Evolutionary conservation across 2,888 invertebrate species (phyloP), one percentile per base, ranked within the genome.

Genomic region (Masnerella sp.): DNA sequence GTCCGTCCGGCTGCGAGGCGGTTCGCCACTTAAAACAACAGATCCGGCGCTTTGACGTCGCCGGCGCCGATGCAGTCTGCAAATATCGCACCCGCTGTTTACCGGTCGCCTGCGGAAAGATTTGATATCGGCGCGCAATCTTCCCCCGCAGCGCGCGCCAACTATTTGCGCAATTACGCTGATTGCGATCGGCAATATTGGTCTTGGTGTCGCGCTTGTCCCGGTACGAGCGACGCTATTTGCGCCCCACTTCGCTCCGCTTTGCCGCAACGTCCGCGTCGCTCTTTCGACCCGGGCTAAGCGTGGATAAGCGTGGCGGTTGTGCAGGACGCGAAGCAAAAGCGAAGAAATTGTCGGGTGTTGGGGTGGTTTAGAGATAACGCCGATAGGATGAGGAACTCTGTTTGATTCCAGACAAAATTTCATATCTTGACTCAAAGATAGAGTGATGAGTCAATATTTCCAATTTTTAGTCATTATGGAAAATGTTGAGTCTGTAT

Each of bases 1-100:
- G 86, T 94, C 94, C 80, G 91, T 91, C 72, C 91, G 90, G n/a
- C 92, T 91, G 77, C 90, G 90, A 0, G 94, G 94, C 11, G 75
- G 49, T 17, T 65, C 30, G 3, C 64, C 59, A 49, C 78, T 77
- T 17, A 81, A 49, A 47, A 79, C 77, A 54, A 80, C 73, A 40
- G 80, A 80, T 91, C 92, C 30, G 5, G 38, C 32, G 22, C 14
- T 15, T 18, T 17, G 25, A 12, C 43, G 43, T 32, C 18, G 62
- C 12, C 67, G 42, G 7, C 47, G 32, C 9, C 75, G 72, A 74
- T 72, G 52, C 59, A 67, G 64, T 71, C 78, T 73, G 69, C 54
- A 78, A 78, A 77, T 68, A 77, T 75, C 64, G 11, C 51, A 40
- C 42, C 14, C 12, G 43, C 54, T 65, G 34, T 54, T 65, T 54